These are phyloP conservation scores for Agrypnia vestita DNA, from an alignment of 1,140 invertebrate genomes.

Conservation along the genomic window DNA sequence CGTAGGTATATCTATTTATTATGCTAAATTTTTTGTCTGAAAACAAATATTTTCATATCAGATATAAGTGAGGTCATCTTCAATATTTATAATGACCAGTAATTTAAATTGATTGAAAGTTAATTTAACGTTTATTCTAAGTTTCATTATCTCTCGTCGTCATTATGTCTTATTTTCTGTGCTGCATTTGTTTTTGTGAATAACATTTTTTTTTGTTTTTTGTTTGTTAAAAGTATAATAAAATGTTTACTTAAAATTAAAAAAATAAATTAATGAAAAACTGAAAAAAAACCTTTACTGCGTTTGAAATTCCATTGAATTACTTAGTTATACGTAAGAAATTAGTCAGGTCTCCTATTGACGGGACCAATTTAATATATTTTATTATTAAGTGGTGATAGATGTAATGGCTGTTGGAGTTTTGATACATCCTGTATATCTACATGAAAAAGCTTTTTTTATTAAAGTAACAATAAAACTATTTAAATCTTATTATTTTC, in stretches of 20 bases:
- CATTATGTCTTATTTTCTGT: too few species aligned
- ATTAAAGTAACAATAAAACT: not conserved
- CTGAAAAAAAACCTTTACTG: not conserved
- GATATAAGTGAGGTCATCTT: too few species aligned
- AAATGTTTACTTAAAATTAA: not conserved
- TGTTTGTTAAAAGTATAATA: not conserved
- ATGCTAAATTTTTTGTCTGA: too few species aligned
- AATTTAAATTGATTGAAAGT: too few species aligned
- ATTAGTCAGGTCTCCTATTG: not conserved
- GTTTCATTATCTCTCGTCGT: too few species aligned
- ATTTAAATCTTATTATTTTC: not conserved
- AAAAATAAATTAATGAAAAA: conserved; percentile 2
- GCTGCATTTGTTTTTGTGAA: not conserved
- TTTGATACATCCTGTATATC: conserved; percentile 16
- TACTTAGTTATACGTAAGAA: not conserved
- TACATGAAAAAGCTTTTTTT: conserved; percentile 25
- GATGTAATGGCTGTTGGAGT: conserved; percentile 32
- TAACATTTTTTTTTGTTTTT: not conserved
- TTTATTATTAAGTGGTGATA: conserved; percentile 32
- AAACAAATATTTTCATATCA: too few species aligned
- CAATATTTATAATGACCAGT: too few species aligned
- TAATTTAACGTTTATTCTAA: too few species aligned
- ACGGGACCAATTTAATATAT: not conserved
- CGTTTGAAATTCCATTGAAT: not conserved
- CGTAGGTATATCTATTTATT: too few species aligned